Evolutionary conservation across 2,113 vertebrate genomes (phyloP), one percentile per base, ranked within the genome.

Genomic region (Vanacampus margaritifer): DNA sequence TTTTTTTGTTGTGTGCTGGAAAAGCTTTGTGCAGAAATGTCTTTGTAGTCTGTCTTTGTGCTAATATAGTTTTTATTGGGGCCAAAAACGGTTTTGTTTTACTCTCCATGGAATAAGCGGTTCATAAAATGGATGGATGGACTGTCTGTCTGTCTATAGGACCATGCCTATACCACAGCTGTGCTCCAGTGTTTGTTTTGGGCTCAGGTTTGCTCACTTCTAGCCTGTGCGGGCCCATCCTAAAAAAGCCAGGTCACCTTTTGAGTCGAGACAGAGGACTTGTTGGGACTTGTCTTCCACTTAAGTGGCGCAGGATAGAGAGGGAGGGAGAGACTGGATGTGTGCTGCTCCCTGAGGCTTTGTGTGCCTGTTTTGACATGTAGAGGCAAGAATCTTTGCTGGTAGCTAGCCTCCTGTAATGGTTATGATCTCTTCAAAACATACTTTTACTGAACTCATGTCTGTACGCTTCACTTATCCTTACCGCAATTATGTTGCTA

Each of bases 211-310:
- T 78, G 67, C 39, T 37, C 36, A 58, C 50, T 13, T 48, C 54
- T 53, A 64, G 76, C 59, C 62, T 21, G 11, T 48, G 5, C 68
- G 11, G 62, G 69, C 68, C 68, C 11, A 28, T 71, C 68, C 67
- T 5, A 7, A 0, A 66, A 9, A 56, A 51, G 51, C 48, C 36
- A 71, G 69, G n/a, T 37, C 41, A 6, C 45, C 1, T 35, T 67
- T 53, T 60, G 70, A 59, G 28, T 56, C 12, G 54, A 69, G 65
- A 69, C 71, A 12, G 43, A 36, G 21, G 48, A 77, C 81, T 63
- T 83, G 87, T 59, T 80, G 35, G 68, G 73, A 67, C 86, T 76
- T 83, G 86, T 58, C 75, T 54, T 9, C 39, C 60, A 13, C 37
- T 16, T 2, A 37, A 19, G 45, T 16, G 68, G 37, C 51, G 46